Conservation (phyloP, 2,888 invertebrate species). For the Ornithoptera alexandrae region DNA sequence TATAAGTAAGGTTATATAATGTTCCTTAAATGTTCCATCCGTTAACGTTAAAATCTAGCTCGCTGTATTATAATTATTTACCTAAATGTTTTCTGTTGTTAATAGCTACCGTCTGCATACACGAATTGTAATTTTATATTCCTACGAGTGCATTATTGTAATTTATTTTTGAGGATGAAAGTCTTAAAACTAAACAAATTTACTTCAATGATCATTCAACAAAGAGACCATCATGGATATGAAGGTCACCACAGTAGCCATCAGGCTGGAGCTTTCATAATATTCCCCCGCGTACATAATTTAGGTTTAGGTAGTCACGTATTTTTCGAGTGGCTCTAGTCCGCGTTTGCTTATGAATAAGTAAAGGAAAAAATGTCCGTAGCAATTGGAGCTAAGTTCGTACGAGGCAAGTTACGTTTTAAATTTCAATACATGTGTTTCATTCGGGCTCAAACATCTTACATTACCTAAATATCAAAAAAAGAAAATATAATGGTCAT, state of each 20-base stretch:
- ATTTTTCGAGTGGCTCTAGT: slow-evolving; percentile 68
- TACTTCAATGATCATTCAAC: slow-evolving; percentile 14
- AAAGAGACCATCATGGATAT: slow-evolving; percentile 19
- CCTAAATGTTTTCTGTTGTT: no score
- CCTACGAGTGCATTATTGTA: no score
- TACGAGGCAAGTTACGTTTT: slow-evolving; percentile 41
- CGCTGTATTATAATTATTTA: no score
- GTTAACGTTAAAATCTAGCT: no score
- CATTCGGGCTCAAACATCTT: not conserved
- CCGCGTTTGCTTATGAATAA: slow-evolving; percentile 72
- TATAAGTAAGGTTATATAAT: no score
- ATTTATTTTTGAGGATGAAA: no score
- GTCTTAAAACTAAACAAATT: not conserved
- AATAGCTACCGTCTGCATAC: no score
- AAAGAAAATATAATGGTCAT: not conserved
- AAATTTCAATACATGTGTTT: slow-evolving; percentile 35
- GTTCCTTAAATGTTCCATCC: no score
- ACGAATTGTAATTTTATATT: no score
- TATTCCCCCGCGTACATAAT: slow-evolving; percentile 58
- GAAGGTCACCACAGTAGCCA: slow-evolving; percentile 38
- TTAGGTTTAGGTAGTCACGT: slow-evolving; percentile 69
- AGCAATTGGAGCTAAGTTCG: slow-evolving; percentile 57
- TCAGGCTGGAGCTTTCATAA: slow-evolving; percentile 47
- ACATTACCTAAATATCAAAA: slow-evolving; percentile 2
- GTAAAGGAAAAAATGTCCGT: slow-evolving; percentile 64